phyloP scores from a whole-genome alignment of 1,140 invertebrate genomes.

The Ostrea denselamellosa region DNA sequence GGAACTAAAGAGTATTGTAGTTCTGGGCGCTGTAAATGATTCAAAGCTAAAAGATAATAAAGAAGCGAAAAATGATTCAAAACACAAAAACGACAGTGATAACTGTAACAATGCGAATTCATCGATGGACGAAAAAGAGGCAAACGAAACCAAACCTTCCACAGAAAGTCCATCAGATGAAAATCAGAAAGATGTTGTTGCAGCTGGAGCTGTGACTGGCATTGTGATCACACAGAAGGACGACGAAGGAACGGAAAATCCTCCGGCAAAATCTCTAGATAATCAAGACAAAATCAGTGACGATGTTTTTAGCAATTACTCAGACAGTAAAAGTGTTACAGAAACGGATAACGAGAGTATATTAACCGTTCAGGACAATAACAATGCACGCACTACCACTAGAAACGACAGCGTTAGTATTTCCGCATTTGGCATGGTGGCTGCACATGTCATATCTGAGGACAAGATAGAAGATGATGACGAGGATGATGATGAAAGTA shows the following conservation, averaged over 20 bases:
- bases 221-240: background rate
- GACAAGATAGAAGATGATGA: background rate
- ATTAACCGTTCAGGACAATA: conserved; percentile 2
- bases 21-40: background rate
- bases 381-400: background rate
- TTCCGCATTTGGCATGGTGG: conserved; percentile 14
- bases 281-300: background rate
- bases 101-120: background rate
- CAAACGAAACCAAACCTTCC: background rate
- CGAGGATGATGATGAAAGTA: background rate
- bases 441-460: conserved; percentile 23
- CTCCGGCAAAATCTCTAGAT: background rate
- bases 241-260: background rate
- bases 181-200: background rate
- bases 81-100: background rate
- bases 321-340: background rate
- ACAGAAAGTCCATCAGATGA: background rate
- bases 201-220: background rate
- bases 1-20: background rate
- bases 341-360: background rate
- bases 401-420: background rate
- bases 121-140: background rate
- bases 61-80: background rate
- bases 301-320: background rate
- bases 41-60: background rate